phyloP scores from a whole-genome alignment of 1,140 invertebrate species.

The Bombus superbus region DNA sequence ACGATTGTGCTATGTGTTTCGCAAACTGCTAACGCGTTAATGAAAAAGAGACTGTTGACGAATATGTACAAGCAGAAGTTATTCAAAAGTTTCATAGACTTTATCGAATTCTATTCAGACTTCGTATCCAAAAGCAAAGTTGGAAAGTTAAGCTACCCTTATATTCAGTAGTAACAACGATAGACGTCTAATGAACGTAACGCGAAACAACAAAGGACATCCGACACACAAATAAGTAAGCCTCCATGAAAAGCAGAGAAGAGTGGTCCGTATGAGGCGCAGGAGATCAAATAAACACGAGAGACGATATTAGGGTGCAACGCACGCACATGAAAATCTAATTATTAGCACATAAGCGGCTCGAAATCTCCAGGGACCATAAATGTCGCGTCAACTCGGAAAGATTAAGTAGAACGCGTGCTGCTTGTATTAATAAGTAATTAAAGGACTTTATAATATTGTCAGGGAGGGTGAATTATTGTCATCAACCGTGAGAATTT shows the following conservation, averaged over 20 bases:
- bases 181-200: too few species aligned
- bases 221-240: neutral
- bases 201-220: too few species aligned
- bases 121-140: too few species aligned
- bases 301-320: conserved; percentile 61
- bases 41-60: too few species aligned
- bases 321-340: conserved; percentile 74
- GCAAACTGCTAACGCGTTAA: too few species aligned
- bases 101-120: too few species aligned
- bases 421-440: conserved; percentile 37
- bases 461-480: neutral
- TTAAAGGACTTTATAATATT: neutral
- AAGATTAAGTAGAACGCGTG: conserved; percentile 35
- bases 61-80: too few species aligned
- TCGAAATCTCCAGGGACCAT: conserved; percentile 68
- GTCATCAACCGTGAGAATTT: neutral
- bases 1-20: too few species aligned
- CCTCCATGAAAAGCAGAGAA: neutral
- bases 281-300: conserved; percentile 32
- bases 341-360: conserved; percentile 74
- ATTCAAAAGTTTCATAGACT: too few species aligned
- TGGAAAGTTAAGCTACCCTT: too few species aligned
- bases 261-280: conserved; percentile 13
- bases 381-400: conserved; percentile 56
- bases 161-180: too few species aligned